Evolutionary conservation across 2,113 vertebrate species (phyloP).

Genomic region (Procavia capensis): DNA sequence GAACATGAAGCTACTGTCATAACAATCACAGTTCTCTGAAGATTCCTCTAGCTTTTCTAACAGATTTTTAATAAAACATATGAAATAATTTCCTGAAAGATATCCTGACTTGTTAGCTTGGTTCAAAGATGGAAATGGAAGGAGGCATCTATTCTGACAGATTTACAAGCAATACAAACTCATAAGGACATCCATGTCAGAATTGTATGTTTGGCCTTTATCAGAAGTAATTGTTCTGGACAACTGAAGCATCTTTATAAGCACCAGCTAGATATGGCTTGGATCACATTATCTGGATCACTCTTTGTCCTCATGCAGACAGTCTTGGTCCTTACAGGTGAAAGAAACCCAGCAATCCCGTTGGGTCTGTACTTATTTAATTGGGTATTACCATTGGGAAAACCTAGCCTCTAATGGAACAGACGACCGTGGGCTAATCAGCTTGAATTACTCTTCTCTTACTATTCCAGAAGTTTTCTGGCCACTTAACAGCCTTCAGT

Average conservation of each 20-base stretch:
- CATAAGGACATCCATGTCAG: slow-evolving; percentile 69
- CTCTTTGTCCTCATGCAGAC: background rate
- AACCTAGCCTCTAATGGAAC: background rate
- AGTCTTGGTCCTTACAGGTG: background rate
- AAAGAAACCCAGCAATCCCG: background rate
- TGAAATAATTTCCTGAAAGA: slow-evolving; percentile 57
- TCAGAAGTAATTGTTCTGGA: slow-evolving; percentile 73
- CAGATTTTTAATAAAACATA: background rate
- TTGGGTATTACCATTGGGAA: background rate
- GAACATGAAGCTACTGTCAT: background rate
- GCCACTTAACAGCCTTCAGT: background rate
- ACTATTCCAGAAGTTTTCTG: background rate
- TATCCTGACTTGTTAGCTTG: slow-evolving; percentile 66
- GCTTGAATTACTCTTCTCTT: background rate
- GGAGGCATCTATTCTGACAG: slow-evolving; percentile 65
- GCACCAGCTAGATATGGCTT: background rate
- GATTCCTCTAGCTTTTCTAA: background rate
- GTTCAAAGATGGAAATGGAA: slow-evolving; percentile 68
- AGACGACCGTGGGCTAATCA: background rate
- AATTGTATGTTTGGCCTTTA: slow-evolving; percentile 73
- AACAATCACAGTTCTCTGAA: background rate
- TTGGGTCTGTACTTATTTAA: background rate
- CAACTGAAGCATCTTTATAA: slow-evolving; percentile 77
- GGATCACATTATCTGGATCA: background rate
- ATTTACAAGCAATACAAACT: slow-evolving; percentile 73